phyloP scores from a whole-genome alignment of 2,113 vertebrate species.

The Microcebus ravelobensis region DNA sequence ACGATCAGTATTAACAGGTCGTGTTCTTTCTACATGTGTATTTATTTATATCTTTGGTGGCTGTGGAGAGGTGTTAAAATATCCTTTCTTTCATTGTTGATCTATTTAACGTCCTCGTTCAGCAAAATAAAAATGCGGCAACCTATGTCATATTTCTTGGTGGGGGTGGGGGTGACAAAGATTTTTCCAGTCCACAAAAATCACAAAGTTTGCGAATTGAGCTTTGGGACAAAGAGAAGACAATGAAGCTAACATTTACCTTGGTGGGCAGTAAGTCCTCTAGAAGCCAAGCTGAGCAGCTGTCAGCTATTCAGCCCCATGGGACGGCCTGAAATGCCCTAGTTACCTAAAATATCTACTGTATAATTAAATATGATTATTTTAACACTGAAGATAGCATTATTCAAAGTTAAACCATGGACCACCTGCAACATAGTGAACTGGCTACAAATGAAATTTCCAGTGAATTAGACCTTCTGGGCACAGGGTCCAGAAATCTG shows the following conservation, averaged over 20 bases:
- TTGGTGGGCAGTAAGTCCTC: neutral
- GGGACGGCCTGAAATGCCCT: neutral
- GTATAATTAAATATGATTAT: conserved; percentile 49
- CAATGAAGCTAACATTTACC: neutral
- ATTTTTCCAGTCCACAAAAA: conserved; percentile 13
- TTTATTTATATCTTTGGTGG: conserved; percentile 15
- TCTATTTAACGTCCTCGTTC: conserved; percentile 24
- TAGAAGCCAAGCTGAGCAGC: neutral
- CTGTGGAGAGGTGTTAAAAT: neutral
- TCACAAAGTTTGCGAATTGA: neutral
- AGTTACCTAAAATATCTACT: conserved; percentile 12
- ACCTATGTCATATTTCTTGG: neutral
- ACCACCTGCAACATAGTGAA: neutral
- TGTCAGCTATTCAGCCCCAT: neutral
- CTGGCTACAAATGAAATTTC: neutral
- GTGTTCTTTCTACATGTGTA: neutral
- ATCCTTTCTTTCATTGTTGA: neutral
- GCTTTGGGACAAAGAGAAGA: neutral
- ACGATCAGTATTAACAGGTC: neutral
- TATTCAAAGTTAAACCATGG: conserved; percentile 20
- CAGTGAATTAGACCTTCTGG: neutral
- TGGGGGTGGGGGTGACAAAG: neutral
- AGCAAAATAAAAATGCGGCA: conserved; percentile 28
- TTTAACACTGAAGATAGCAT: conserved; percentile 26
- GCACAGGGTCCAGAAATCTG: neutral